A percentile compares a stretch with the other conserved stretches of the same genome.
Evolutionary conservation across 1,140 invertebrate genomes (phyloP).

Genomic region (Diploscapter pachys): DNA sequence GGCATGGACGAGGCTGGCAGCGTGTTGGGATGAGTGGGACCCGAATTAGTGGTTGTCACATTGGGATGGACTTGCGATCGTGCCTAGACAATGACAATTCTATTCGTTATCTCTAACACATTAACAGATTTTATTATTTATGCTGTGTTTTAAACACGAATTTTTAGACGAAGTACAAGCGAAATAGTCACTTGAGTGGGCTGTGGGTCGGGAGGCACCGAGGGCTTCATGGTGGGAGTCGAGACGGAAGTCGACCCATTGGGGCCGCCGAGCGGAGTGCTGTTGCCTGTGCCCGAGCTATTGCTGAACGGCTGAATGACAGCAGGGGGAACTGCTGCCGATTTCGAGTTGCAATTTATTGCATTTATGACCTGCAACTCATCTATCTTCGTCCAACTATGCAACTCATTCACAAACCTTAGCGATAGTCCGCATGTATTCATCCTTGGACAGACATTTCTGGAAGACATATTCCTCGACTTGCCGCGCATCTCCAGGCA

Average conservation of each 20-base stretch:
- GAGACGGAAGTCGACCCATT: slow-evolving; percentile 21
- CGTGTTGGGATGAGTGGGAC: slow-evolving; percentile 1
- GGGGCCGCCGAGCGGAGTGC: slow-evolving; percentile 22
- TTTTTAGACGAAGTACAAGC: too few species aligned
- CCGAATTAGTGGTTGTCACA: too few species aligned
- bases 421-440: slow-evolving; percentile 58
- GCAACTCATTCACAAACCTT: slow-evolving; percentile 30
- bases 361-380: slow-evolving; percentile 49
- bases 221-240: background rate
- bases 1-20: background rate
- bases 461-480: slow-evolving; percentile 59
- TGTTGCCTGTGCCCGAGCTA: slow-evolving; percentile 25
- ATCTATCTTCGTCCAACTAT: background rate
- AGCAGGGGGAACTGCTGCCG: slow-evolving; percentile 46
- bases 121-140: too few species aligned
- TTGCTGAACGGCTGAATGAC: slow-evolving; percentile 42
- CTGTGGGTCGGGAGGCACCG: slow-evolving; percentile 55
- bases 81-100: too few species aligned
- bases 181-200: slow-evolving; percentile 36
- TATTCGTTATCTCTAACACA: too few species aligned
- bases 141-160: too few species aligned
- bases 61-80: too few species aligned
- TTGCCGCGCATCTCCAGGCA: slow-evolving; percentile 55
- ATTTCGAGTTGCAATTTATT: slow-evolving; percentile 59
- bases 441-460: slow-evolving; percentile 56